Percentiles rank a stretch among this genome's conserved stretches.
Evolutionary conservation across 2,113 vertebrate genomes (phyloP).

Genomic region (Desmodus rotundus): DNA sequence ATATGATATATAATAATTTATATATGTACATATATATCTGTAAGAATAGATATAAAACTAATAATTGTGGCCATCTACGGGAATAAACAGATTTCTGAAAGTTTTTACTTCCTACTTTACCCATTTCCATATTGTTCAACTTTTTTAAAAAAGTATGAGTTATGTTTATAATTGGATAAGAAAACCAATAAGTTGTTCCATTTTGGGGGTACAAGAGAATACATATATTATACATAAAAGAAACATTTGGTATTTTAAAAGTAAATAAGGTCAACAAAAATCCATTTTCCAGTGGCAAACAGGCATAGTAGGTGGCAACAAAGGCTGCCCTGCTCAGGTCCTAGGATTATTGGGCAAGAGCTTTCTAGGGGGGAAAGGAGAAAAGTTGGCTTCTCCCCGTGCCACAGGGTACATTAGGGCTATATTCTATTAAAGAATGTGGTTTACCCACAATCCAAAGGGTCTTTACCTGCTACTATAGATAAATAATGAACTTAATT

Average conservation of each 20-base stretch:
- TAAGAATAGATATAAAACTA: neutral
- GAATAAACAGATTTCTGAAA: neutral
- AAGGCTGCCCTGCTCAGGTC: neutral
- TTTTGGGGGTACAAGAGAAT: neutral
- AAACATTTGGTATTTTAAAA: conserved; percentile 17
- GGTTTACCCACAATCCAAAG: neutral
- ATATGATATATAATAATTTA: neutral
- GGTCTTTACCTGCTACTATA: neutral
- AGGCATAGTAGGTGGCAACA: neutral
- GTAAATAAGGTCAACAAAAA: neutral
- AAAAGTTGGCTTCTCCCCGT: neutral
- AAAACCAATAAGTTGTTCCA: neutral
- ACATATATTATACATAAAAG: neutral
- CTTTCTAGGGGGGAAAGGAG: neutral
- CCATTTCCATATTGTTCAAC: neutral
- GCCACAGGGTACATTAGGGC: neutral
- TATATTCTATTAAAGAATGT: neutral
- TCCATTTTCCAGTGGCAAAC: neutral
- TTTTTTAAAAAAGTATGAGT: neutral
- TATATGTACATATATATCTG: neutral
- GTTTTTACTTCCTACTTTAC: neutral
- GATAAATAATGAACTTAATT: neutral
- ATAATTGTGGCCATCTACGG: neutral
- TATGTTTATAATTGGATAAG: neutral
- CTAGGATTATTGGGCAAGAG: neutral